Percentiles rank a stretch among this genome's conserved stretches.
Evolutionary conservation across 2,113 vertebrate species (phyloP).

Genomic region (Rhinoderma darwinii): DNA sequence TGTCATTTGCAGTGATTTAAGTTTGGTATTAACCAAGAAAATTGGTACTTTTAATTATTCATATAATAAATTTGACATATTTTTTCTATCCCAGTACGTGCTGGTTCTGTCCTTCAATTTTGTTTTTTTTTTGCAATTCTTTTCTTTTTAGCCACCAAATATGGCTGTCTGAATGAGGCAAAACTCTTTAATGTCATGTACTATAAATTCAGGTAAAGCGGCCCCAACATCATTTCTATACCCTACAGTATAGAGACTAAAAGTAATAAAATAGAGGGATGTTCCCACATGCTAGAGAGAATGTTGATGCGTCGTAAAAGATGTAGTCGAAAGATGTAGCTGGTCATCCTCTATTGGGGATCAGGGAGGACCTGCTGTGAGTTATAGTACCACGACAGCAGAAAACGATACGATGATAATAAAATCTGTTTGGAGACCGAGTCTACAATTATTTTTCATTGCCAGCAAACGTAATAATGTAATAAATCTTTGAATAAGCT

Average conservation of each 20-base stretch:
- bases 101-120: no score
- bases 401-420: background rate
- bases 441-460: background rate
- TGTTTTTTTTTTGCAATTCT: no score
- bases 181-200: no score
- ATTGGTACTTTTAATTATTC: no score
- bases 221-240: background rate
- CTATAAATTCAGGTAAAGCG: no score
- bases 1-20: no score
- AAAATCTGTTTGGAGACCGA: background rate
- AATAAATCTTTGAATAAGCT: background rate
- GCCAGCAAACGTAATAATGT: background rate
- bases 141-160: no score
- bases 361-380: background rate
- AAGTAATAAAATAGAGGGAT: background rate
- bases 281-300: background rate
- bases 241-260: background rate
- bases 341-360: background rate
- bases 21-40: no score
- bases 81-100: no score
- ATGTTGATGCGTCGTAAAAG: background rate
- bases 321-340: background rate
- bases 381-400: background rate
- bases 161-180: no score
- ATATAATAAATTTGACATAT: no score